These are phyloP conservation scores for Nebria ingens DNA, from an alignment of 1,140 invertebrate genomes.

Conservation along the genomic window DNA sequence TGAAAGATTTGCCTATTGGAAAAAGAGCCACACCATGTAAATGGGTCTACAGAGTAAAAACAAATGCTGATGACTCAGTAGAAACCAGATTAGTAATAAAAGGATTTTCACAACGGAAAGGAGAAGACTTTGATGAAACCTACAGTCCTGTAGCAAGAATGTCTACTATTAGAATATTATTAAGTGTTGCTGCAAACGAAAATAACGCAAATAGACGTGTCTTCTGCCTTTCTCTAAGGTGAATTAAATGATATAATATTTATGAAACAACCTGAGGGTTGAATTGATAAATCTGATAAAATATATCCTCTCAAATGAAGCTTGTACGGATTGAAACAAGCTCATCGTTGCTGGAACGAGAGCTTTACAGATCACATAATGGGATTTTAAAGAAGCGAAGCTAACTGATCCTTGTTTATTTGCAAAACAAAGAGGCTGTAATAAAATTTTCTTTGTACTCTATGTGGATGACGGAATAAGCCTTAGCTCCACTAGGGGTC, in stretches of 20 bases:
- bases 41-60: conserved; percentile 20
- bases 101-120: conserved; percentile 24
- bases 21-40: conserved; percentile 17
- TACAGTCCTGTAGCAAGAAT: conserved; percentile 32
- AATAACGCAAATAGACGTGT: conserved; percentile 34
- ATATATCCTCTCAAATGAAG: conserved; percentile 30
- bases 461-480: conserved; percentile 29
- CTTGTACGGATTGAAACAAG: conserved; percentile 34
- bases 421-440: conserved; percentile 11
- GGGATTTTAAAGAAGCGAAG: conserved; percentile 15
- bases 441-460: conserved; percentile 17
- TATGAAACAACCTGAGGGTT: conserved; percentile 32
- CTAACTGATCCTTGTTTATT: not conserved
- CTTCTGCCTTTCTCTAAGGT: conserved; percentile 33
- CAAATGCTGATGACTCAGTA: not conserved
- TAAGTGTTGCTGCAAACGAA: conserved; percentile 29
- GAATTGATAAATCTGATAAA: conserved; percentile 19
- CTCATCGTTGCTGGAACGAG: conserved; percentile 28
- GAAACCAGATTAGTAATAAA: conserved; percentile 28
- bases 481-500: too few species aligned
- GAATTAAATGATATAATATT: conserved; percentile 28
- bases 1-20: conserved; percentile 16
- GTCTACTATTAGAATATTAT: conserved; percentile 31
- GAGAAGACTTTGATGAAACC: conserved; percentile 35
- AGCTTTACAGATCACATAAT: conserved; percentile 10